Evolutionary conservation across 2,888 invertebrate genomes (phyloP).

Genomic region (Pristionchus japonicus): DNA sequence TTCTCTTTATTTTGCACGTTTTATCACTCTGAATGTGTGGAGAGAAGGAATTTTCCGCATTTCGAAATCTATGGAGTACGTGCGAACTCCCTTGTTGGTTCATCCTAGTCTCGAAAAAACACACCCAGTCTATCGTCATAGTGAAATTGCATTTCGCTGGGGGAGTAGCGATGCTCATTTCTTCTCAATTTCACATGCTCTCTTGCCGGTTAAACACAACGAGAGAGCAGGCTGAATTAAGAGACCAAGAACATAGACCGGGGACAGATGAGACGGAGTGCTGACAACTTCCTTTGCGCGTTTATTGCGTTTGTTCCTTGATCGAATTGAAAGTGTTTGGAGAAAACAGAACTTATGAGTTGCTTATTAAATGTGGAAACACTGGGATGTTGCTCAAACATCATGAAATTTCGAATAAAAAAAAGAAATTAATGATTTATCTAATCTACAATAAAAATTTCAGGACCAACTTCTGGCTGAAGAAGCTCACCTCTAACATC

Average conservation of each 20-base stretch:
- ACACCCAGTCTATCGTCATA: background rate
- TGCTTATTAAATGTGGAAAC: background rate
- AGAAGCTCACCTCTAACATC: conserved; percentile 72
- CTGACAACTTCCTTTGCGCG: background rate
- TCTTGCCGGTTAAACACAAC: background rate
- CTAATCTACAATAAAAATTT: background rate
- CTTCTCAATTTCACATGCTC: background rate
- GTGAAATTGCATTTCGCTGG: background rate
- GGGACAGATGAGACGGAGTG: background rate
- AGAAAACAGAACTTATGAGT: background rate
- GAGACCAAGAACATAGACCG: background rate
- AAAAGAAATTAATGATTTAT: background rate
- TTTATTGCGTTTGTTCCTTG: background rate
- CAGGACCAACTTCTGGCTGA: conserved; percentile 74
- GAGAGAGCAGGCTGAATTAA: background rate
- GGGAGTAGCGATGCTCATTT: background rate
- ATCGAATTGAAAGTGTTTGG: background rate
- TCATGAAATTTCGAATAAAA: background rate
- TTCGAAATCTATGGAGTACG: too few species aligned
- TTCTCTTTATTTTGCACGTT: too few species aligned
- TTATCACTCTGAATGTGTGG: too few species aligned
- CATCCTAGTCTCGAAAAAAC: background rate
- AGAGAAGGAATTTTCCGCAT: too few species aligned
- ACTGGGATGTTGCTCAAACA: background rate
- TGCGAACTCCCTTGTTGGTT: background rate